Percentiles rank a stretch among this genome's conserved stretches.
These are phyloP conservation scores for Phalacrocorax brasilianus DNA, from an alignment of 2,113 vertebrate species.

Conservation along the genomic window DNA sequence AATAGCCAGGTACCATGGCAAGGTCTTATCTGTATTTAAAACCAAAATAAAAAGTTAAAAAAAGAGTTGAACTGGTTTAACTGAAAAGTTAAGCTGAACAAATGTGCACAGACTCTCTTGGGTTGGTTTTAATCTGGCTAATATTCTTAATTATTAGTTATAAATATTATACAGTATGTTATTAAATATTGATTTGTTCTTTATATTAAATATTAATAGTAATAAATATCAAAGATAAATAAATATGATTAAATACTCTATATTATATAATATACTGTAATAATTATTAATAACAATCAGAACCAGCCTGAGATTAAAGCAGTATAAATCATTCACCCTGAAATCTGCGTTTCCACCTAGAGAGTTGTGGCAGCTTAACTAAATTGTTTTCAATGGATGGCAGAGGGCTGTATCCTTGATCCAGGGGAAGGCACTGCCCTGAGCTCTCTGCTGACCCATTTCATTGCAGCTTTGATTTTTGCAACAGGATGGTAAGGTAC, in stretches of 20 bases:
- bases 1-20: accelerated
- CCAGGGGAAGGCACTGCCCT: not conserved
- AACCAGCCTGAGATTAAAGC: not conserved
- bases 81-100: not conserved
- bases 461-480: not conserved
- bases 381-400: accelerated
- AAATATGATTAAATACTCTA: too few relatives aligned
- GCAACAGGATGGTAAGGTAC: not conserved
- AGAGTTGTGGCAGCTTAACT: not conserved
- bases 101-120: not conserved
- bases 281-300: not conserved
- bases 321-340: not conserved
- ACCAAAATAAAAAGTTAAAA: not conserved
- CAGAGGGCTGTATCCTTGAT: not conserved
- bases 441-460: accelerated
- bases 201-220: too few relatives aligned
- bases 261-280: too few relatives aligned
- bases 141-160: not conserved
- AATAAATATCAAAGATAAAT: too few relatives aligned
- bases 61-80: not conserved
- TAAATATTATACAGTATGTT: too few relatives aligned
- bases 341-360: not conserved
- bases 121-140: not conserved
- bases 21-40: not conserved
- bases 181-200: too few relatives aligned